phyloP scores from a whole-genome alignment of 1,140 invertebrate genomes.

The Coelopa frigida region DNA sequence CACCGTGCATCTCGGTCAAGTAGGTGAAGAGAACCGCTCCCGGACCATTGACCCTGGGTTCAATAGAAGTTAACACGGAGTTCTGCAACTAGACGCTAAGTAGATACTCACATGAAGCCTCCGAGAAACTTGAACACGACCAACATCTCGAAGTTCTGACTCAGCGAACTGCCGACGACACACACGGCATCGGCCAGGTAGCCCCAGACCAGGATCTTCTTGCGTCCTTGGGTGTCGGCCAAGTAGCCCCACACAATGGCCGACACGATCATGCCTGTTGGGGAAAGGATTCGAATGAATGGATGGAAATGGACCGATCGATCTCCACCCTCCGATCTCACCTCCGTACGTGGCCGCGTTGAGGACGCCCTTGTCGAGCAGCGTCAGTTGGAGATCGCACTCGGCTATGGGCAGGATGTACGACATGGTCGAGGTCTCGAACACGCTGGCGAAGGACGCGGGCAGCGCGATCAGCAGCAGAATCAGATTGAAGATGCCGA shows the following conservation, averaged over 20 bases:
- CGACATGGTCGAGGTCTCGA: slow-evolving; percentile 58
- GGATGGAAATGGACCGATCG: too few relatives aligned
- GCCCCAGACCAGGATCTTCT: slow-evolving; percentile 61
- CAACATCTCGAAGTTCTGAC: slow-evolving; percentile 63
- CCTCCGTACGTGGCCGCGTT: slow-evolving; percentile 64
- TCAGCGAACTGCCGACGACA: slow-evolving; percentile 58
- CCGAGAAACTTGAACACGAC: slow-evolving; percentile 65
- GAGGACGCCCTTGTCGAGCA: slow-evolving; percentile 60
- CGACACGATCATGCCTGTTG: slow-evolving; percentile 75
- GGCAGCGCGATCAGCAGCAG: slow-evolving; percentile 56
- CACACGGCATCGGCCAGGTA: slow-evolving; percentile 63
- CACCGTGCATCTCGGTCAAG: slow-evolving; percentile 59
- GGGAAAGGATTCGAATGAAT: slow-evolving; percentile 12
- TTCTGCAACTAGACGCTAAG: slow-evolving; percentile 49
- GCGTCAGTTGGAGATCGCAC: slow-evolving; percentile 58
- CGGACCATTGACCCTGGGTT: slow-evolving; percentile 61
- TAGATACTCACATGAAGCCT: slow-evolving; percentile 63
- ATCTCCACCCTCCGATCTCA: slow-evolving; percentile 53
- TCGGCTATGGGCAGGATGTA: slow-evolving; percentile 63
- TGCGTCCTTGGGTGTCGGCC: slow-evolving; percentile 67
- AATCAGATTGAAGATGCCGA: slow-evolving; percentile 59
- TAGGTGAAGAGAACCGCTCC: slow-evolving; percentile 64
- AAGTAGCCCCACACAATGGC: slow-evolving; percentile 76
- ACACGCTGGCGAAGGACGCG: slow-evolving; percentile 55
- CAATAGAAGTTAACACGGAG: slow-evolving; percentile 9